Percentiles rank a stretch among this genome's conserved stretches.
Conservation (phyloP, 1,140 invertebrate species). For the Eriocheir sinensis region DNA sequence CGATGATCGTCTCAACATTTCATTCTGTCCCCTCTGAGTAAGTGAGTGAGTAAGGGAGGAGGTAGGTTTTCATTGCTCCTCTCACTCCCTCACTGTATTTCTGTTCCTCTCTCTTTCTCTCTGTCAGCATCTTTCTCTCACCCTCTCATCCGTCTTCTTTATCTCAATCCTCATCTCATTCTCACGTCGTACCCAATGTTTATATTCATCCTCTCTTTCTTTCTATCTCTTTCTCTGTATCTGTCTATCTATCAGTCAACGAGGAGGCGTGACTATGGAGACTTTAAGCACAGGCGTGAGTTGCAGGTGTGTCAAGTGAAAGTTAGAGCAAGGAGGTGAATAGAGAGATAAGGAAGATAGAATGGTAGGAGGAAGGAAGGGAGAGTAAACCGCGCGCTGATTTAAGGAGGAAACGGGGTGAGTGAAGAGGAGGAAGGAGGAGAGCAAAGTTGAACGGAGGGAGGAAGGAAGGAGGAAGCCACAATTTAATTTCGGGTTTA, state of each 20-base stretch:
- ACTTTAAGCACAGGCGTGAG: too few relatives aligned
- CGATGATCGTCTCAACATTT: too few relatives aligned
- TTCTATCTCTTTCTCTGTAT: slow-evolving; percentile 6
- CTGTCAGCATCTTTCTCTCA: too few relatives aligned
- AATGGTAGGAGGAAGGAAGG: not conserved
- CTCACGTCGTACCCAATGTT: too few relatives aligned
- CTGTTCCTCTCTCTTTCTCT: too few relatives aligned
- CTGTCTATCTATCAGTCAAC: not conserved
- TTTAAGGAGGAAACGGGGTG: not conserved
- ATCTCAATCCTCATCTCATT: too few relatives aligned
- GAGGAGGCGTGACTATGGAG: not conserved
- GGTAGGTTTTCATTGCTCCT: too few relatives aligned
- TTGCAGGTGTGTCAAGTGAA: not conserved
- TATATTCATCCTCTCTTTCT: not conserved
- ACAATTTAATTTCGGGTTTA: not conserved
- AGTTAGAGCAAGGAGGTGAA: not conserved
- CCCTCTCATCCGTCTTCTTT: too few relatives aligned
- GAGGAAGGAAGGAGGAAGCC: slow-evolving; percentile 26
- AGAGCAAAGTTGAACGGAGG: slow-evolving; percentile 46
- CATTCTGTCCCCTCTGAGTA: too few relatives aligned
- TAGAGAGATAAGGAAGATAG: not conserved
- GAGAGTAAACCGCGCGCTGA: not conserved
- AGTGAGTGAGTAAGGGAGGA: too few relatives aligned
- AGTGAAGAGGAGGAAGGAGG: slow-evolving; percentile 1
- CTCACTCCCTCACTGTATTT: too few relatives aligned